Evolutionary conservation across 2,113 vertebrate species (phyloP).

Genomic region (Pseudorasbora parva): DNA sequence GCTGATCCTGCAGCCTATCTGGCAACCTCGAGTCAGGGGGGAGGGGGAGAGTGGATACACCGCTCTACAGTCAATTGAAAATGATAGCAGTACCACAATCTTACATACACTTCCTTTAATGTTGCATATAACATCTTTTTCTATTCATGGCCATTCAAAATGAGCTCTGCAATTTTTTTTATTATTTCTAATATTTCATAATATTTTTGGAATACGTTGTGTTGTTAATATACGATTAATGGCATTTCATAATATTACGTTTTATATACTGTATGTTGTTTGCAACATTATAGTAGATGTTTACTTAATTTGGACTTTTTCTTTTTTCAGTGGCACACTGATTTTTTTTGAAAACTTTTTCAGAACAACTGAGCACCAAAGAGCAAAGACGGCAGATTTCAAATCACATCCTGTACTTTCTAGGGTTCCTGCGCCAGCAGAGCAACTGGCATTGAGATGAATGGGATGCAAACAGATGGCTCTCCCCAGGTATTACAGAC

Average conservation of each 20-base stretch:
- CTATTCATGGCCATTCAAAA: no score
- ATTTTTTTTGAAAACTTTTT: background rate
- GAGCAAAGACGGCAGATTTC: background rate
- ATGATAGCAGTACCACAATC: no score
- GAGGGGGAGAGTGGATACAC: no score
- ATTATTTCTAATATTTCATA: no score
- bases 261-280: background rate
- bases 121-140: no score
- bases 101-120: no score
- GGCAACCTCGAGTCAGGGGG: no score
- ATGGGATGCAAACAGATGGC: background rate
- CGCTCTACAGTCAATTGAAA: no score
- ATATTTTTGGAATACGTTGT: no score
- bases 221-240: background rate
- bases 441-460: background rate
- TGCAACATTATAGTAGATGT: background rate
- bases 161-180: no score
- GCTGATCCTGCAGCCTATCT: no score
- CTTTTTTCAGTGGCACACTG: no score
- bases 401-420: background rate
- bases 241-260: background rate
- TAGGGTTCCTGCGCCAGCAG: background rate
- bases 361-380: background rate
- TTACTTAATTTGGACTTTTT: background rate
- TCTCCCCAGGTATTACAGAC: constrained; percentile 9